Conservation (phyloP, 2,888 invertebrate species). For the Theretra japonica region DNA sequence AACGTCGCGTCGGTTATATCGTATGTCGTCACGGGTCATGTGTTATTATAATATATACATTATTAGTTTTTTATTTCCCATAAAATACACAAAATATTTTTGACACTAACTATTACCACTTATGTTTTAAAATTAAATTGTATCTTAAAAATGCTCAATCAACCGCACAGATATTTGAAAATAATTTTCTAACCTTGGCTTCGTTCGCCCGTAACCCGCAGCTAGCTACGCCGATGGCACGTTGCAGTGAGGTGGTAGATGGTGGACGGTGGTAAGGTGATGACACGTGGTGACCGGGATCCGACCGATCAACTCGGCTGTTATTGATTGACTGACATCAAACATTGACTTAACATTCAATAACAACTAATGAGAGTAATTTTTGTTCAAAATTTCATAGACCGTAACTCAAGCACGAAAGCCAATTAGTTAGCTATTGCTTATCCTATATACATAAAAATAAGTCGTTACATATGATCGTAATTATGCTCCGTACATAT, state of each 20-base stretch:
- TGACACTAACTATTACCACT: too few species aligned
- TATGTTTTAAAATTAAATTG: background rate
- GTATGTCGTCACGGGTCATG: too few species aligned
- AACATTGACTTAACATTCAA: conserved; percentile 17
- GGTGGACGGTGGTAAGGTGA: too few species aligned
- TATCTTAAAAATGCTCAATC: background rate
- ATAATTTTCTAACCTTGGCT: conserved; percentile 4
- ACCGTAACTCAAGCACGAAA: conserved; percentile 25
- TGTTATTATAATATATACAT: too few species aligned
- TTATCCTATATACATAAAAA: conserved; percentile 30
- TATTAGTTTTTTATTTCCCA: too few species aligned
- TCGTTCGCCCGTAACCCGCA: background rate
- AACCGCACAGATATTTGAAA: too few species aligned
- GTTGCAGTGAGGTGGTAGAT: too few species aligned
- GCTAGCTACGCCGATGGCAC: background rate
- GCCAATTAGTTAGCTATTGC: conserved; percentile 23
- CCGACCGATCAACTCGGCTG: conserved; percentile 17
- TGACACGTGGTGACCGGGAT: background rate
- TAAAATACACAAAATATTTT: too few species aligned
- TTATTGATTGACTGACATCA: conserved; percentile 24
- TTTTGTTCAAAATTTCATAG: conserved; percentile 28
- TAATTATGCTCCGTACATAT: conserved; percentile 27
- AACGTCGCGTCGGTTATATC: too few species aligned
- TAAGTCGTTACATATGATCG: conserved; percentile 27
- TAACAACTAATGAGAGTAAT: conserved; percentile 22